Conservation (phyloP, 2,113 vertebrate genomes). For the Ancistrus triradiatus region DNA sequence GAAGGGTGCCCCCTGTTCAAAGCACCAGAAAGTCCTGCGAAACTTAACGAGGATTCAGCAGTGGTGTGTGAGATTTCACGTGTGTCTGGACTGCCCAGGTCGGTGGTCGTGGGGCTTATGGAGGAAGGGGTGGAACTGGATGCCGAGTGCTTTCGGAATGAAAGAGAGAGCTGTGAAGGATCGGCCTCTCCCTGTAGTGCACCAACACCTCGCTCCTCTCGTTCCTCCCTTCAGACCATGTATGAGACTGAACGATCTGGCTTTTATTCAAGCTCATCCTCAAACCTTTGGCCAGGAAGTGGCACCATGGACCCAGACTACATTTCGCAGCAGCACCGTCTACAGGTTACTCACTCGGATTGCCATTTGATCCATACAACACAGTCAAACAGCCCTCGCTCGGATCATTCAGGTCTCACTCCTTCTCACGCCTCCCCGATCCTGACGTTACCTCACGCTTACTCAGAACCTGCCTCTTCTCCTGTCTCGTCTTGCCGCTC, state of each 20-base stretch:
- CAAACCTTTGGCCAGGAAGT: conserved; percentile 31
- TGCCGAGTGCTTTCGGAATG: conserved; percentile 67
- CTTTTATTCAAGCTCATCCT: conserved; percentile 21
- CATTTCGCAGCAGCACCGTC: conserved; percentile 40
- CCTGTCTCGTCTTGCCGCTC: conserved; percentile 62
- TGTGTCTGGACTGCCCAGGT: conserved; percentile 67
- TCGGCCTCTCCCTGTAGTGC: conserved; percentile 45
- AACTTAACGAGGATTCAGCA: conserved; percentile 62
- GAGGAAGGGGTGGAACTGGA: conserved; percentile 75
- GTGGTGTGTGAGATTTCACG: conserved; percentile 73
- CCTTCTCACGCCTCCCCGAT: conserved; percentile 48
- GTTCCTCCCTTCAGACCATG: conserved; percentile 28
- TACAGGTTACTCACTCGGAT: conserved; percentile 41
- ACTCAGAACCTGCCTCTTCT: conserved; percentile 61
- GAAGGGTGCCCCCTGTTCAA: conserved; percentile 59
- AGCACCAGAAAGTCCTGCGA: conserved; percentile 55
- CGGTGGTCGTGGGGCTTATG: conserved; percentile 73
- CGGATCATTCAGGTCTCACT: conserved; percentile 52
- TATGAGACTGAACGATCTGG: conserved; percentile 26
- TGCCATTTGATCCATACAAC: conserved; percentile 36
- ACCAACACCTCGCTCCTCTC: conserved; percentile 19
- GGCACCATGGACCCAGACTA: conserved; percentile 30
- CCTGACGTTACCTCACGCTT: conserved; percentile 49
- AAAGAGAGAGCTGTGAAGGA: conserved; percentile 53
- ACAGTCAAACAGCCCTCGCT: conserved; percentile 46